Evolutionary conservation across 2,888 invertebrate genomes (phyloP), one percentile per base, ranked within the genome.

Genomic region (Volucella inflata): DNA sequence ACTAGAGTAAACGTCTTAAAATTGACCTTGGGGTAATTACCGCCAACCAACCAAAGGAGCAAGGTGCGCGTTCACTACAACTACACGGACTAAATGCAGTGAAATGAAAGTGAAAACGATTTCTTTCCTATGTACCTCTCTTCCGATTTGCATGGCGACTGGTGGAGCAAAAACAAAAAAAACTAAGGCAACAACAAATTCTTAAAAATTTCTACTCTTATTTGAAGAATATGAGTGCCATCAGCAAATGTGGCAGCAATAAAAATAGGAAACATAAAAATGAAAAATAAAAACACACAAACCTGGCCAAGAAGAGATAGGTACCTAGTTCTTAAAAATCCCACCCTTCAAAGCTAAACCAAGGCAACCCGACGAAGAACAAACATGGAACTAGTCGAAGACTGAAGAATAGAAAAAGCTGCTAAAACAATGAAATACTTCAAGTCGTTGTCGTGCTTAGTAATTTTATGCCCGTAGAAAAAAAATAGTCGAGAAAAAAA

Each of bases 1-100:
- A 79, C 44, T 72, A 85, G 71, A 72, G 81, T 76, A 76, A 76
- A 76, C 85, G 85, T 85, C 85, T 85, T 85, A 81, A 80, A 85
- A 67, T 72, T 85, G 85, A 85, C 85, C 85, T 85, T 85, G 85
- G 50, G 60, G 81, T 85, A 85, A 84, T 84, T 84, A 76, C 84
- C 30, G 30, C 30, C 30, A 30, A 30, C 30, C 44, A 51, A 65
- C 71, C 65, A 53, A 76, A 84, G 85, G 85, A 81, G 81, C 50
- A 83, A 78, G 82, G 75, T 64, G 59, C 62, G 30, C 50, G 30
- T 30, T 30, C 6, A 30, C 30, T 30, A 30, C 30, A 6, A 30
- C 30, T 30, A 68, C 77, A 71, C 17, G 36, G 44, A 21, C n/a
- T 51, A 85, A 80, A 64, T 85, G 80, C 80, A 81, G 53, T 70